Conservation (phyloP, 2,888 invertebrate species). For the Erebia aethiops region DNA sequence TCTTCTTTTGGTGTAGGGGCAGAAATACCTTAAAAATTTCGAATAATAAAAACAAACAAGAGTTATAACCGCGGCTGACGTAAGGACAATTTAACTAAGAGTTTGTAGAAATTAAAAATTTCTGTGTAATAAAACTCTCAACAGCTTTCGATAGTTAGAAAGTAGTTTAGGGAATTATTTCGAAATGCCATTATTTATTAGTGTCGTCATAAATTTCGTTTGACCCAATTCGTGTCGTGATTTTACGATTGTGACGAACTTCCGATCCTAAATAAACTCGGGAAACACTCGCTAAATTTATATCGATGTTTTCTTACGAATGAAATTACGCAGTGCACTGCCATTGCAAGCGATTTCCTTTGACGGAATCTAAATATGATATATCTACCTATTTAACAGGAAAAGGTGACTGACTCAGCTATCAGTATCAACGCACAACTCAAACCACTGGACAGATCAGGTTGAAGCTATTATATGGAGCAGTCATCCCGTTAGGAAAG, state of each 20-base stretch:
- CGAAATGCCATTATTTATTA: neutral
- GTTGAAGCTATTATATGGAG: no score
- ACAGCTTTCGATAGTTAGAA: neutral
- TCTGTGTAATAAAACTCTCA: neutral
- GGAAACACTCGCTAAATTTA: neutral
- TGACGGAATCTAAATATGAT: neutral
- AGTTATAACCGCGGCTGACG: no score
- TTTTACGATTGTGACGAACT: slow-evolving; percentile 6
- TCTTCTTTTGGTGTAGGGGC: no score
- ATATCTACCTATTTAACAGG: no score
- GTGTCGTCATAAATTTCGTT: neutral
- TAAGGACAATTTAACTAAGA: no score
- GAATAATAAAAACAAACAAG: no score
- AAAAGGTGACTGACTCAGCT: no score
- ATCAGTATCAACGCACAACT: no score
- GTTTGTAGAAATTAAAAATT: no score
- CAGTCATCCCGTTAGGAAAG: no score
- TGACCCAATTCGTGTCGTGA: slow-evolving; percentile 2
- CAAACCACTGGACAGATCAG: no score
- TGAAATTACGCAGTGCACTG: neutral
- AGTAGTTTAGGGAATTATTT: neutral
- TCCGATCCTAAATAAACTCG: slow-evolving; percentile 11
- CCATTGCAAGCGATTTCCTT: neutral
- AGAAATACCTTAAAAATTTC: no score
- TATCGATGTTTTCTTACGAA: slow-evolving; percentile 6